These are phyloP conservation scores for Ridgeia piscesae DNA, from an alignment of 1,140 invertebrate species.

Conservation along the genomic window DNA sequence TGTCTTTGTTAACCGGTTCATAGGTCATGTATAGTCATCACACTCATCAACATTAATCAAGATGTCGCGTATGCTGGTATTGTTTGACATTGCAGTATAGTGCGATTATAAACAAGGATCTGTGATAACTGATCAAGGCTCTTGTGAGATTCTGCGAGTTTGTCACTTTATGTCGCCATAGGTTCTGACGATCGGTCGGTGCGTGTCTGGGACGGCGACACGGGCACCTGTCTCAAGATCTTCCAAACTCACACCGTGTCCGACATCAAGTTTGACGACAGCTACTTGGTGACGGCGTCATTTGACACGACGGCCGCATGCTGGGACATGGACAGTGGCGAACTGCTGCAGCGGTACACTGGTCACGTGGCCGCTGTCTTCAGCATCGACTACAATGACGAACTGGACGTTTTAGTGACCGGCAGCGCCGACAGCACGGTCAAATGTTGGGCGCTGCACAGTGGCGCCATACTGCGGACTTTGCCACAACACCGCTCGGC, in stretches of 20 bases:
- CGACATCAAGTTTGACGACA: conserved; percentile 40
- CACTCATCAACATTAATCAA: too few species aligned
- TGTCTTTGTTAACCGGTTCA: too few species aligned
- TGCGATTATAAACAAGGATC: too few species aligned
- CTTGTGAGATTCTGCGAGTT: too few species aligned
- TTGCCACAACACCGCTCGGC: conserved; percentile 11
- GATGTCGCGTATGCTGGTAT: too few species aligned
- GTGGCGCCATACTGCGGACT: conserved; percentile 22
- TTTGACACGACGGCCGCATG: conserved; percentile 45
- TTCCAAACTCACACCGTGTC: conserved; percentile 42
- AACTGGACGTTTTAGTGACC: conserved; percentile 84
- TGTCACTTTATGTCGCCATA: background rate
- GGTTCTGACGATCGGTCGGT: conserved; percentile 36
- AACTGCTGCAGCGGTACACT: conserved; percentile 34
- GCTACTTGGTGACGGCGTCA: conserved; percentile 40
- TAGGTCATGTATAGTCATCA: too few species aligned
- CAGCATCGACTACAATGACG: conserved; percentile 75
- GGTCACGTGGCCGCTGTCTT: conserved; percentile 44
- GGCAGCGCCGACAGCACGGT: conserved; percentile 54
- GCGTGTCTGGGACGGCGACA: conserved; percentile 36
- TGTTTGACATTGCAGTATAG: too few species aligned
- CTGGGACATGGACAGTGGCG: conserved; percentile 40
- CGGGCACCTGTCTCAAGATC: conserved; percentile 32
- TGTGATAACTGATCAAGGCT: too few species aligned
- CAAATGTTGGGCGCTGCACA: conserved; percentile 35